Percentiles rank a stretch among this genome's conserved stretches.
These are phyloP conservation scores for Oophaga pumilio DNA, from an alignment of 2,113 vertebrate genomes.

Conservation along the genomic window DNA sequence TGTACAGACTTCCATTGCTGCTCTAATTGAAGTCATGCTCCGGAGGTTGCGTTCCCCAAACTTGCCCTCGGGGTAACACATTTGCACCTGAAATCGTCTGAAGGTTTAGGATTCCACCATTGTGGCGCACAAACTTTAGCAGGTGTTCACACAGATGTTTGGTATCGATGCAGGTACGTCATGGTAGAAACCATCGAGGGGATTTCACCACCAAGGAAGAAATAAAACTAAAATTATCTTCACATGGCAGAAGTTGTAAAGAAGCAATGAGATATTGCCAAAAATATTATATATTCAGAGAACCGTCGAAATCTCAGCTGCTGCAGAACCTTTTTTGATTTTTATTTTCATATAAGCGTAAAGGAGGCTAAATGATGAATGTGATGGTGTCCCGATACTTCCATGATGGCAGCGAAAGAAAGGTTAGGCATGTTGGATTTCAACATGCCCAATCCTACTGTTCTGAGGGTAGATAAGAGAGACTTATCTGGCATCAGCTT, in stretches of 20 bases:
- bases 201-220: neutral
- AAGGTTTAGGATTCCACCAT: neutral
- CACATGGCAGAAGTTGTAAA: neutral
- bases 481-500: too few species aligned
- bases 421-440: too few species aligned
- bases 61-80: slow-evolving; percentile 28
- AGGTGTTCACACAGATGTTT: neutral
- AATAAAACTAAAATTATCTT: neutral
- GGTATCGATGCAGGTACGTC: neutral
- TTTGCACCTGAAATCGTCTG: neutral
- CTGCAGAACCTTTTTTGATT: too few species aligned
- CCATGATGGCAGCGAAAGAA: too few species aligned
- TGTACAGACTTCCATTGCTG: slow-evolving; percentile 49
- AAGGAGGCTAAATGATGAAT: too few species aligned
- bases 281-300: neutral
- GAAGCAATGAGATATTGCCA: neutral
- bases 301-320: too few species aligned
- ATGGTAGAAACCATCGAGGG: too few species aligned
- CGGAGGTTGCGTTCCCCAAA: neutral
- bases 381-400: too few species aligned
- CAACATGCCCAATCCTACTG: too few species aligned
- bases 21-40: slow-evolving; percentile 58
- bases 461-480: too few species aligned
- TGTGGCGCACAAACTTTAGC: neutral
- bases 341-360: too few species aligned